Percentiles rank a stretch among this genome's conserved stretches.
Conservation (phyloP, 2,113 vertebrate species). For the Romanogobio albipinnatus region DNA sequence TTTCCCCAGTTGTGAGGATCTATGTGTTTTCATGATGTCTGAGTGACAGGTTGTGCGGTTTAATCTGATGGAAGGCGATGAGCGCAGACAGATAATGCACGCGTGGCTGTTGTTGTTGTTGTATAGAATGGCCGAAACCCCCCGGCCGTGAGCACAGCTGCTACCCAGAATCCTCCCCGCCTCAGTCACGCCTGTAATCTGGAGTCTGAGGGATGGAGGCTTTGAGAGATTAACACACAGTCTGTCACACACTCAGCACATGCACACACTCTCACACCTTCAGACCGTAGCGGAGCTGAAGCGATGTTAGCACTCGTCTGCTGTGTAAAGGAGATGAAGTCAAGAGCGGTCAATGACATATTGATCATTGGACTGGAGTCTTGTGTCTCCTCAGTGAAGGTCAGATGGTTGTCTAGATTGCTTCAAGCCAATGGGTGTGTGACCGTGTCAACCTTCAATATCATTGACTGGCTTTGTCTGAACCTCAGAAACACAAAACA, state of each 20-base stretch:
- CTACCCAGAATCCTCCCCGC: conserved; percentile 24
- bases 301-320: too few relatives aligned
- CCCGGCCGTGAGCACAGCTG: conserved; percentile 46
- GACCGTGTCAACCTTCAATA: not conserved
- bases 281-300: not conserved
- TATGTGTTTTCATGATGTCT: not conserved
- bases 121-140: conserved; percentile 38
- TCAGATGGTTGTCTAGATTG: conserved; percentile 9
- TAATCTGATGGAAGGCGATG: conserved; percentile 14
- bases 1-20: not conserved
- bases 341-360: not conserved
- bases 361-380: not conserved
- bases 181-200: conserved; percentile 41
- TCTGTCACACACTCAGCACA: conserved; percentile 56
- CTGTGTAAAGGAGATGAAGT: not conserved
- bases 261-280: conserved; percentile 9
- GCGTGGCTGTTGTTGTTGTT: conserved; percentile 43
- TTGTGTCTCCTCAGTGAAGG: not conserved
- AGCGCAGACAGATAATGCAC: conserved; percentile 22
- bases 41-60: not conserved
- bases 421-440: too few relatives aligned
- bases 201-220: conserved; percentile 47
- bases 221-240: conserved; percentile 58
- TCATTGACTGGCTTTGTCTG: not conserved
- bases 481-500: too few relatives aligned